Conservation (phyloP, 1,140 invertebrate genomes). For the Charaxes varanes region DNA sequence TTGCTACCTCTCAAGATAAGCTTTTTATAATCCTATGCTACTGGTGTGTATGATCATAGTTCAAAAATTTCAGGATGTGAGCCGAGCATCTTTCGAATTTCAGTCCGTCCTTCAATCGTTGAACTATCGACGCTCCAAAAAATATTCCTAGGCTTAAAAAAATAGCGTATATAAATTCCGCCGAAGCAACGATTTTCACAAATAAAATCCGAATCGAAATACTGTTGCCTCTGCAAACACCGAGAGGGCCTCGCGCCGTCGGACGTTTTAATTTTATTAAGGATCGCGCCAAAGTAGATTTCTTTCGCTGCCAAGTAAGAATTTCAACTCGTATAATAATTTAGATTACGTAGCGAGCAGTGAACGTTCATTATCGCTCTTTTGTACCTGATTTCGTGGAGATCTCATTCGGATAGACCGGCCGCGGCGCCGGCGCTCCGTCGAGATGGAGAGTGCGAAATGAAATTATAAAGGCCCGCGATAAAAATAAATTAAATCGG, state of each 20-base stretch:
- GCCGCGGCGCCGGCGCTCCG: constrained; percentile 63
- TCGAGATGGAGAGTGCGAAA: constrained; percentile 74
- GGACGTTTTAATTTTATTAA: constrained; percentile 72
- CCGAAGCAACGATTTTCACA: no score
- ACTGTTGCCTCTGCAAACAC: constrained; percentile 59
- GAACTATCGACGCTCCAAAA: no score
- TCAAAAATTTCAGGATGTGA: no score
- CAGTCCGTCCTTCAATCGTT: no score
- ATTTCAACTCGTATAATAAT: constrained; percentile 73
- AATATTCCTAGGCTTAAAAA: no score
- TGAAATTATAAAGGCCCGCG: constrained; percentile 73
- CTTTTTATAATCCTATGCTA: no score
- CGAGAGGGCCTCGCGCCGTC: constrained; percentile 45
- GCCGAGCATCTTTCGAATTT: no score
- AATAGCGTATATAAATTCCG: no score
- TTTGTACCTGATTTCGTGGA: constrained; percentile 73
- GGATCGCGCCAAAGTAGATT: constrained; percentile 70
- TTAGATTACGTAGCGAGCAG: constrained; percentile 72
- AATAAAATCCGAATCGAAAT: constrained; percentile 63
- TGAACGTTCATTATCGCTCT: constrained; percentile 73
- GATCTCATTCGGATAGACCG: constrained; percentile 72
- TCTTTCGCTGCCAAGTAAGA: constrained; percentile 70
- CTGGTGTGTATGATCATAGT: no score
- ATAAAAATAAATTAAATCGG: constrained; percentile 76
- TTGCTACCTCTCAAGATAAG: no score